phyloP scores from a whole-genome alignment of 2,888 invertebrate species.

The Agonopterix arenella region DNA sequence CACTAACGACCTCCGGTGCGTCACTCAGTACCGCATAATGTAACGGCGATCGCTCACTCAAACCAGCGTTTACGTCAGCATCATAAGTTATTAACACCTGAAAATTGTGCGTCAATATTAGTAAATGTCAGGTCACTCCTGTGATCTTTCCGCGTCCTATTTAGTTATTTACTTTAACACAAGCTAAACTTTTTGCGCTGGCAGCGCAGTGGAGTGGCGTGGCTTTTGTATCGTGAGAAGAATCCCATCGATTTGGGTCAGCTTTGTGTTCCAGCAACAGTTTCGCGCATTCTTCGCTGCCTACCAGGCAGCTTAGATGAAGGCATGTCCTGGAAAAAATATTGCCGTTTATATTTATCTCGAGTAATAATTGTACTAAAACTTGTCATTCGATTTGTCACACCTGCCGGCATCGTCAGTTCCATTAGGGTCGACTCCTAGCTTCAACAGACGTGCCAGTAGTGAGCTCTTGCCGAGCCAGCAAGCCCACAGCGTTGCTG shows the following conservation, averaged over 20 bases:
- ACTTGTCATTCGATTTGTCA: conserved; percentile 27
- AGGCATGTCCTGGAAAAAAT: conserved; percentile 61
- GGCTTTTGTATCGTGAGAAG: conserved; percentile 77
- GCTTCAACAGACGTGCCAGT: conserved; percentile 67
- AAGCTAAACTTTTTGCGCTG: conserved; percentile 77
- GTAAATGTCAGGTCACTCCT: conserved; percentile 19
- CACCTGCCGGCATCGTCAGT: conserved; percentile 84
- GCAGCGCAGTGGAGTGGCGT: conserved; percentile 89
- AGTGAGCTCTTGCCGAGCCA: conserved; percentile 78
- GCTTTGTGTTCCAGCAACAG: conserved; percentile 82
- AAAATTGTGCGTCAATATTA: conserved; percentile 28
- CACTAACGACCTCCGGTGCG: conserved; percentile 83
- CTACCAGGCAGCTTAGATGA: conserved; percentile 87
- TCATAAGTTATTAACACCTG: conserved; percentile 82
- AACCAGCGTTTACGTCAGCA: conserved; percentile 88
- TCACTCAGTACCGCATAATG: conserved; percentile 90
- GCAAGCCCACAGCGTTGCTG: conserved; percentile 77
- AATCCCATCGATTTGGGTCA: conserved; percentile 84
- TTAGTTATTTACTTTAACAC: conserved; percentile 67
- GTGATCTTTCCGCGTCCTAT: conserved; percentile 21
- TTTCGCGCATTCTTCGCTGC: conserved; percentile 83
- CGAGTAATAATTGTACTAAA: not conserved
- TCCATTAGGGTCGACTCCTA: conserved; percentile 79
- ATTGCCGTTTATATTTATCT: not conserved
- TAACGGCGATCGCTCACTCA: conserved; percentile 83